Evolutionary conservation across 2,888 invertebrate genomes (phyloP), one percentile per base, ranked within the genome.

Genomic region (Anticlea derivata): DNA sequence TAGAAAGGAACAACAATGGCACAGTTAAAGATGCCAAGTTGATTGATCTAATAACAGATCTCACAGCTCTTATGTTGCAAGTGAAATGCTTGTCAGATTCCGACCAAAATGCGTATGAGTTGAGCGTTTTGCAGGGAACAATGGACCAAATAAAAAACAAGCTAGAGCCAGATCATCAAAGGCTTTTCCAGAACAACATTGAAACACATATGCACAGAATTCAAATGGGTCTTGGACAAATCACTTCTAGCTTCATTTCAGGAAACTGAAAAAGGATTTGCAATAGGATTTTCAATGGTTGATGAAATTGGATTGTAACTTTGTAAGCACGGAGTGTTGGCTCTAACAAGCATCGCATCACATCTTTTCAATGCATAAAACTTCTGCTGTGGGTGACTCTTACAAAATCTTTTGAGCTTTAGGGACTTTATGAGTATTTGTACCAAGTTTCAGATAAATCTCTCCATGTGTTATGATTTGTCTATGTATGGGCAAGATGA

Each of bases 181-280:
- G 93, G 64, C 90, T 94, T 31, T 97, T 97, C 83, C 95, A 97
- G 82, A 96, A 96, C 80, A 94, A 94, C 78, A 96, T 99, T 4
- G 98, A 98, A 83, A 95, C 97, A 60, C 98, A 97, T 70, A 94
- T 98, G 93, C 96, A 96, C 72, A 95, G 96, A 75, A 96, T 97
- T 68, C 96, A 97, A 81, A 93, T 95, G 80, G 96, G 96, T 17
- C 83, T 95, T 51, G 90, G 91, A 7, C 83, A 83, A 70, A 83
- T 82, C 73, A 75, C 80, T 49, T 68, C 83, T 24, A 82, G 73
- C 64, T 78, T 71, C 60, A 57, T 81, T 55, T 62, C 78, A 63
- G 71, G 78, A 52, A 52, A 27, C 13, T 52, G 38, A 30, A 13
- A 23, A 1, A 17, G 4, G 2, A 3, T 17, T 17, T 3, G 4